Base-by-base conservation (phyloP, 2,888 invertebrate species). In the Dryobotodes eremita region DNA sequence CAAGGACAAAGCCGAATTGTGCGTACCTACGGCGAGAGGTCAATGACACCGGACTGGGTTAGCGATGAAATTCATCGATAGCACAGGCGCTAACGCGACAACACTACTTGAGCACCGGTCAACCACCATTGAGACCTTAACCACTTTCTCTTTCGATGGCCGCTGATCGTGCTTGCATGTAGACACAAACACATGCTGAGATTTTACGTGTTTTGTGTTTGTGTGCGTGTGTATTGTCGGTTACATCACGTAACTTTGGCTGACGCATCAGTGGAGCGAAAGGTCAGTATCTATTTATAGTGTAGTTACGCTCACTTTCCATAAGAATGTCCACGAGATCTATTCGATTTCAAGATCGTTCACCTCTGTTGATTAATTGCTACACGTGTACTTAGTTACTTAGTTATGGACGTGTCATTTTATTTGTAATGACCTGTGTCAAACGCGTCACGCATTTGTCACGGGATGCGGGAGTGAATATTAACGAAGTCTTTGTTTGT, bases 91-190 rank as follows among this genome's bases (percentile, higher is more conserved):
- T 70, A 75, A 77, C 73, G 80, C 66, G 81, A 80, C 91, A 86
- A 79, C 93, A 90, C 92, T 92, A 91, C 83, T 89, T 61, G 83
- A 84, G 85, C 88, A 91, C 86, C 91, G 94, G 92, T 93, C 93
- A 93, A 89, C 89, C 91, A 92, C 91, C 92, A 93, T 90, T 86
- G 92, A 94, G 92, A 95, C 93, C 93, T 92, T 90, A 93, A 92
- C 93, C 92, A 94, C 96, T 96, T 97, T 97, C 96, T 95, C 96
- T 96, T 96, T 96, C 96, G 94, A 94, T 93, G 92, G 91, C 88
- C 87, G 88, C 88, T 89, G 91, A 89, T 91, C 91, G 91, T 91
- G 87, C 87, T 88, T 90, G 92, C 93, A 90, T 75, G 70, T 68
- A 81, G 92, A 93, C 89, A 91, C 90, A 89, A 79, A 89, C 88